A percentile compares a stretch with the other conserved stretches of the same genome.
Conservation (phyloP, 2,113 vertebrate genomes). For the Rhineura floridana region DNA sequence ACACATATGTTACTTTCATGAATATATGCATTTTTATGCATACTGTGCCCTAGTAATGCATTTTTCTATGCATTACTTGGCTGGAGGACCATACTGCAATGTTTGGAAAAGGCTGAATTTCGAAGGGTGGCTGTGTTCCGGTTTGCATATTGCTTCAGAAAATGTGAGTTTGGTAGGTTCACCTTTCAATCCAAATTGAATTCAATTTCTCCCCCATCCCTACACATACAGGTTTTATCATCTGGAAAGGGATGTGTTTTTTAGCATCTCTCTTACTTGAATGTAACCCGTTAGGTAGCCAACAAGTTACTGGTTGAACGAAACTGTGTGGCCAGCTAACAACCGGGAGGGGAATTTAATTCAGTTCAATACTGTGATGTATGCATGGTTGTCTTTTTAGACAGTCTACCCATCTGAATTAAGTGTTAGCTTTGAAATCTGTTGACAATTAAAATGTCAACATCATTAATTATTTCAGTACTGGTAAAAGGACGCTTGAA, state of each 20-base stretch:
- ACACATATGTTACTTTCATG: no score
- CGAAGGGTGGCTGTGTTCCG: no score
- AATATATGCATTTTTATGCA: no score
- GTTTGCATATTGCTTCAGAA: no score
- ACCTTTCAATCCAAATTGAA: no score
- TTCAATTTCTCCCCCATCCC: no score
- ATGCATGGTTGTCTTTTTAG: constrained; percentile 11
- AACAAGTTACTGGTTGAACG: not conserved
- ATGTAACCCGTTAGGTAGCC: not conserved
- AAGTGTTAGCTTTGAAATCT: constrained; percentile 1
- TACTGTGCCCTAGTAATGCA: no score
- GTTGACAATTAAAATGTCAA: constrained; percentile 16
- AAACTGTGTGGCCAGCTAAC: not conserved
- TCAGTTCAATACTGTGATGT: not conserved
- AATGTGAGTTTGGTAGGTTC: no score
- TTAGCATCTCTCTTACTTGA: not conserved
- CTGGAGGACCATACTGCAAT: no score
- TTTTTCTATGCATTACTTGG: no score
- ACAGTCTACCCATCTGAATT: not conserved
- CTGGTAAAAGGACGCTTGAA: not conserved
- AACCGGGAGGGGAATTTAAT: not conserved
- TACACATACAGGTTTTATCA: not conserved
- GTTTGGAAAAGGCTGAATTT: no score
- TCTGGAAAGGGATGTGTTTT: not conserved
- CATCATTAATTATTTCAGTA: not conserved